These are phyloP conservation scores for Cecidostiba fungosa DNA, from an alignment of 2,888 invertebrate species.

Conservation along the genomic window DNA sequence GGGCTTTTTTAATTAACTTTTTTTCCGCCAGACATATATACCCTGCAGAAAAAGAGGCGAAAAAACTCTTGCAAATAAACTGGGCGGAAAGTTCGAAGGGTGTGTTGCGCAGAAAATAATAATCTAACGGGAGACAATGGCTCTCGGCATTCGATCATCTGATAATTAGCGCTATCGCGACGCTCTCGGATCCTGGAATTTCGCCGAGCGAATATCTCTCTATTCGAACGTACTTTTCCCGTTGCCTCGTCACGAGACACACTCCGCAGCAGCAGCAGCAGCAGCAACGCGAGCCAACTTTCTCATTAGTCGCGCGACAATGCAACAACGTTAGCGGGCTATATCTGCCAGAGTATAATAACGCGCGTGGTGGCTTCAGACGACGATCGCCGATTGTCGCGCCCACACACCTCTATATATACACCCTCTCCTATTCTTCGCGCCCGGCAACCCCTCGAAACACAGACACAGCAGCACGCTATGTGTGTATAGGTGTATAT, in stretches of 20 bases:
- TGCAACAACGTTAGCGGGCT: conserved; percentile 70
- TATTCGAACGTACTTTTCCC: conserved; percentile 55
- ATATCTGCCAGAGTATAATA: conserved; percentile 73
- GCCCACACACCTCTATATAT: conserved; percentile 61
- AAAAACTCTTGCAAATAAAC: conserved; percentile 47
- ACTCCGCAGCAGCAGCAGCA: not conserved
- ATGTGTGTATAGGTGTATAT: not conserved
- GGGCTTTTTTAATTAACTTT: conserved; percentile 28
- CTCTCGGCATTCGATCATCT: conserved; percentile 58
- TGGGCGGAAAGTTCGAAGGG: conserved; percentile 51
- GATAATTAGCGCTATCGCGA: conserved; percentile 64
- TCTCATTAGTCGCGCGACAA: conserved; percentile 78
- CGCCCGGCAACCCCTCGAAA: conserved; percentile 52
- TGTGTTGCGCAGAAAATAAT: conserved; percentile 48
- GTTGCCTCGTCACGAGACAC: conserved; percentile 5
- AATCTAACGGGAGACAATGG: conserved; percentile 55
- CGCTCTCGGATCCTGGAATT: conserved; percentile 50
- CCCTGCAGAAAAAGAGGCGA: not conserved
- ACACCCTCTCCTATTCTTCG: conserved; percentile 25
- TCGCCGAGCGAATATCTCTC: conserved; percentile 43
- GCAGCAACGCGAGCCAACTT: conserved; percentile 69
- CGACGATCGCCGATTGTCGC: conserved; percentile 73
- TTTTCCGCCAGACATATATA: not conserved
- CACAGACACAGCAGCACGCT: conserved; percentile 11
- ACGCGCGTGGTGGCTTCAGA: conserved; percentile 71